Evolutionary conservation across 2,888 invertebrate genomes (phyloP), one percentile per base, ranked within the genome.

Genomic region (Ectemnius continuus): DNA sequence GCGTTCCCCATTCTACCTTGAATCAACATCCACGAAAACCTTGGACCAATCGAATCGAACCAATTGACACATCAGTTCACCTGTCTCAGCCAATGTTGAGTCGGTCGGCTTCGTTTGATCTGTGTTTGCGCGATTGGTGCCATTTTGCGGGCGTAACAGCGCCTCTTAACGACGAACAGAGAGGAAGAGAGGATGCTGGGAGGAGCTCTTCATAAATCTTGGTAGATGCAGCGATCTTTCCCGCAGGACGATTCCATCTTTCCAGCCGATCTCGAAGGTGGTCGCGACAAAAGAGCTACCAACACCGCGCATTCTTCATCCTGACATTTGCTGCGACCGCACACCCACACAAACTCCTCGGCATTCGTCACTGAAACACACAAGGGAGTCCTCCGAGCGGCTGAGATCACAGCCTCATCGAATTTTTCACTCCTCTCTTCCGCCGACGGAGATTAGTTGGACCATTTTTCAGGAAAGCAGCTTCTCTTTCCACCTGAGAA

Each of bases 21-120:
- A 72, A 66, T 69, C 65, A 64, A 66, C 18, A 47, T 60, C 48
- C 47, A 26, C 57, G 63, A 65, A 56, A 67, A 70, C 48, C 64
- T 26, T 63, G 61, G 60, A 62, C 61, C 65, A 73, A 67, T 76
- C 59, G 76, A 72, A 67, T 57, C 67, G 2, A 58, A 70, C 73
- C 20, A 56, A 67, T 70, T 57, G 67, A 73, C 60, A 71, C 66
- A 64, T 60, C 68, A n/a, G 67, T 67, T 63, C 70, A 70, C 67
- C 65, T 66, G 74, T 26, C 57, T 61, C 36, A 46, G 61, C 58
- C 14, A 60, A 66, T 59, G 66, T 47, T 52, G 47, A 67, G 48
- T n/a, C 52, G 1, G 71, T 72, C 79, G 79, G 77, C 70, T 1
- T 36, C 36, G 36, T 77, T 77, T 79, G 67, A 78, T 71, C 52